These are phyloP conservation scores for Pharmacophagus antenor DNA, from an alignment of 2,888 invertebrate species.

Conservation along the genomic window DNA sequence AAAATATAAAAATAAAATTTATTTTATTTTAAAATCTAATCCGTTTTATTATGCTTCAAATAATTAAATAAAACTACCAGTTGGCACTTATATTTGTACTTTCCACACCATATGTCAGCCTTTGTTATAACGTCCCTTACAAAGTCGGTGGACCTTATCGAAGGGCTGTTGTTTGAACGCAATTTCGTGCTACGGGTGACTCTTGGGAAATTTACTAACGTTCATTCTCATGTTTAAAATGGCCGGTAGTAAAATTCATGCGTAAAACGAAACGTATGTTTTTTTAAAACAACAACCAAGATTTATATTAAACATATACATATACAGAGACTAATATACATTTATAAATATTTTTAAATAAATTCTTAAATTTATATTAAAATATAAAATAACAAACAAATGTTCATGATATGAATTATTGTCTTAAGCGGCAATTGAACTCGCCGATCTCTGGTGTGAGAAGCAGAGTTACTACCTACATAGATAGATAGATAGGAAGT, in stretches of 20 bases:
- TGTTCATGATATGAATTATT: too few species aligned
- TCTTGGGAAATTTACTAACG: constrained; percentile 23
- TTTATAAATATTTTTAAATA: too few species aligned
- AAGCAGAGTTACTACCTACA: too few species aligned
- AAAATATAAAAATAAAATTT: neutral
- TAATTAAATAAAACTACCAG: neutral
- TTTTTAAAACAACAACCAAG: too few species aligned
- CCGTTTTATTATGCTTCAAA: neutral
- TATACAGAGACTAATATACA: too few species aligned
- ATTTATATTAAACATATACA: too few species aligned
- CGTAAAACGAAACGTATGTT: too few species aligned
- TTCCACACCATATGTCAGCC: constrained; percentile 22
- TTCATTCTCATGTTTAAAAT: constrained; percentile 17
- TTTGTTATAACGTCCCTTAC: constrained; percentile 9
- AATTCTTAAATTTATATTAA: too few species aligned
- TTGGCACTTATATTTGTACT: neutral
- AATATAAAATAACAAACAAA: too few species aligned
- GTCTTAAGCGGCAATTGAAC: too few species aligned
- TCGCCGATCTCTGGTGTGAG: too few species aligned
- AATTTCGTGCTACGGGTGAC: constrained; percentile 6
- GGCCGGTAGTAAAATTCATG: neutral
- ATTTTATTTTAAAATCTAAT: neutral
- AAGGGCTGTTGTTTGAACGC: constrained; percentile 21
- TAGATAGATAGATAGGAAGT: too few species aligned
- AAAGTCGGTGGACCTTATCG: constrained; percentile 22